Conservation (phyloP, 2,113 vertebrate genomes). For the Hippolais icterina region DNA sequence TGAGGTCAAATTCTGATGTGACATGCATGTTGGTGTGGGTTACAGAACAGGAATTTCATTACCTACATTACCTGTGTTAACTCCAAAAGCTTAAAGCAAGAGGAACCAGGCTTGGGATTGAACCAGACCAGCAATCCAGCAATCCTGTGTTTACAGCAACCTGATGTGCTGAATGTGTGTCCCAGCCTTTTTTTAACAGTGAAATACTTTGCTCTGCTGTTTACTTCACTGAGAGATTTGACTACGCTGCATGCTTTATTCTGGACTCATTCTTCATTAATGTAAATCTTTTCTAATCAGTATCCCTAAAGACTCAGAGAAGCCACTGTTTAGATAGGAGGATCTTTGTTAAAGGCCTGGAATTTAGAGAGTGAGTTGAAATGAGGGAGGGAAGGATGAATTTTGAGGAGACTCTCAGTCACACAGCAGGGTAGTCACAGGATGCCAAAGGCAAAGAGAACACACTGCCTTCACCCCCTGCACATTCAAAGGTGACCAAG, state of each 20-base stretch:
- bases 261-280: neutral
- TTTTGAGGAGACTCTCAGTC: neutral
- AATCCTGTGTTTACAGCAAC: neutral
- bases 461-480: neutral
- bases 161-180: neutral
- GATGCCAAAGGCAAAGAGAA: neutral
- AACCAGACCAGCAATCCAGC: neutral
- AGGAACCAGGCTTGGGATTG: neutral
- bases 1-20: neutral
- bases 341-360: neutral
- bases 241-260: neutral
- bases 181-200: neutral
- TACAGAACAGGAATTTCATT: neutral
- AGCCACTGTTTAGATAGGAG: neutral
- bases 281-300: neutral
- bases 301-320: neutral
- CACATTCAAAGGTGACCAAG: neutral
- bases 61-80: neutral
- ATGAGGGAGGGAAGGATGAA: neutral
- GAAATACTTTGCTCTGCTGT: neutral
- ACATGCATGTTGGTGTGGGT: neutral
- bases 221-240: neutral
- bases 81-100: neutral
- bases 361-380: neutral
- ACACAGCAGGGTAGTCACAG: neutral